Conservation (phyloP, 2,888 invertebrate genomes). For the Apamea crenata region DNA sequence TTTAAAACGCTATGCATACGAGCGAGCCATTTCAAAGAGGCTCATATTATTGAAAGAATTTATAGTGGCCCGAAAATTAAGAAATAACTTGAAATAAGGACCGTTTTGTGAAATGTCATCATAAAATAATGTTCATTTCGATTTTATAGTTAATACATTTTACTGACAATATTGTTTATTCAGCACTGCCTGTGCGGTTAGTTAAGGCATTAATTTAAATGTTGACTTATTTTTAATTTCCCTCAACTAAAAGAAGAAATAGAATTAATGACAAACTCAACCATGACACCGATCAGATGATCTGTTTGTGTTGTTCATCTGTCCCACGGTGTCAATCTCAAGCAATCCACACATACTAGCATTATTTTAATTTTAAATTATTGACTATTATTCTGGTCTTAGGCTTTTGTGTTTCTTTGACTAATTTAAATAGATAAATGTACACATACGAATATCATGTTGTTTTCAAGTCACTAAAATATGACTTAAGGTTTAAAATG, state of each 20-base stretch:
- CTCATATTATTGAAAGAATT: conserved; percentile 27
- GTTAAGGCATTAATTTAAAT: conserved; percentile 52
- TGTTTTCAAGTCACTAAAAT: conserved; percentile 31
- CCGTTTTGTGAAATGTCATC: conserved; percentile 25
- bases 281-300: conserved; percentile 45
- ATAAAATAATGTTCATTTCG: conserved; percentile 23
- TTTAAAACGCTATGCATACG: conserved; percentile 24
- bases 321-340: conserved; percentile 32
- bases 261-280: conserved; percentile 14
- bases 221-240: conserved; percentile 56
- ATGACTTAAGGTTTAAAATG: conserved; percentile 42
- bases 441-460: conserved; percentile 29
- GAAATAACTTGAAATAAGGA: conserved; percentile 13
- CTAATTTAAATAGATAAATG: conserved; percentile 28
- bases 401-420: conserved; percentile 31
- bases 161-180: conserved; percentile 38
- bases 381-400: conserved; percentile 36
- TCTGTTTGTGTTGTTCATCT: conserved; percentile 35
- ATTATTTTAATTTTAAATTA: conserved; percentile 33
- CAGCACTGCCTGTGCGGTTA: conserved; percentile 42
- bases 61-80: conserved; percentile 9
- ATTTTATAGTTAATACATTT: conserved; percentile 23
- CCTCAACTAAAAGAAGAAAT: neutral
- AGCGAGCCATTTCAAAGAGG: conserved; percentile 44
- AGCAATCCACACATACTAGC: conserved; percentile 15